Percentiles rank a stretch among this genome's conserved stretches.
phyloP scores from a whole-genome alignment of 2,113 vertebrate species.

The Morone saxatilis region DNA sequence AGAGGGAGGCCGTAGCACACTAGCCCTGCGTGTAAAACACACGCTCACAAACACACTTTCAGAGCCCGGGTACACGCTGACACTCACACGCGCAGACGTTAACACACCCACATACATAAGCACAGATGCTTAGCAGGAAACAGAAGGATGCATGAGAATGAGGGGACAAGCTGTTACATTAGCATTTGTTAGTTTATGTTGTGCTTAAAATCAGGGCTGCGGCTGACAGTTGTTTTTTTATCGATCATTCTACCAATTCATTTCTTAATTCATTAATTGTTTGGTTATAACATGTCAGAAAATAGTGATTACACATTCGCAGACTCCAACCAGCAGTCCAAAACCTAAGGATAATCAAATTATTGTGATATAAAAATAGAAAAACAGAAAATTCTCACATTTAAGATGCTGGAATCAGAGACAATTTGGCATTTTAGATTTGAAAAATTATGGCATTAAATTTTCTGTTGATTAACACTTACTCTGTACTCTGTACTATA shows the following conservation, averaged over 20 bases:
- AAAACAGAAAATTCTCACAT: neutral
- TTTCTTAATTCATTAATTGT: neutral
- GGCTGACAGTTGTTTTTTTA: neutral
- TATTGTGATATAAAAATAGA: neutral
- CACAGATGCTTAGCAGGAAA: conserved; percentile 61
- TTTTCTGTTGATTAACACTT: neutral
- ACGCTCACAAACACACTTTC: conserved; percentile 32
- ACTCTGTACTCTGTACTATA: neutral
- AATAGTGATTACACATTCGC: neutral
- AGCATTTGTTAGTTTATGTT: conserved; percentile 51
- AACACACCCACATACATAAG: conserved; percentile 44
- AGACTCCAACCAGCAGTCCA: neutral
- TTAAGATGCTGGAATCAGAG: neutral
- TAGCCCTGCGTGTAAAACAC: conserved; percentile 84
- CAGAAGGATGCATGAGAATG: conserved; percentile 66
- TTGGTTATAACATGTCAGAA: neutral
- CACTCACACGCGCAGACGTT: conserved; percentile 42
- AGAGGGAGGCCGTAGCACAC: conserved; percentile 77
- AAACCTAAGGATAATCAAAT: neutral
- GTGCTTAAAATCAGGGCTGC: conserved; percentile 3
- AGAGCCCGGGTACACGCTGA: conserved; percentile 45
- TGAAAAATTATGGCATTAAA: neutral
- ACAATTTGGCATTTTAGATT: neutral
- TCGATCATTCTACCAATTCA: neutral
- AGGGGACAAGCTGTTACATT: conserved; percentile 64